Conservation (phyloP, 2,113 vertebrate genomes). For the Acanthochromis polyacanthus region DNA sequence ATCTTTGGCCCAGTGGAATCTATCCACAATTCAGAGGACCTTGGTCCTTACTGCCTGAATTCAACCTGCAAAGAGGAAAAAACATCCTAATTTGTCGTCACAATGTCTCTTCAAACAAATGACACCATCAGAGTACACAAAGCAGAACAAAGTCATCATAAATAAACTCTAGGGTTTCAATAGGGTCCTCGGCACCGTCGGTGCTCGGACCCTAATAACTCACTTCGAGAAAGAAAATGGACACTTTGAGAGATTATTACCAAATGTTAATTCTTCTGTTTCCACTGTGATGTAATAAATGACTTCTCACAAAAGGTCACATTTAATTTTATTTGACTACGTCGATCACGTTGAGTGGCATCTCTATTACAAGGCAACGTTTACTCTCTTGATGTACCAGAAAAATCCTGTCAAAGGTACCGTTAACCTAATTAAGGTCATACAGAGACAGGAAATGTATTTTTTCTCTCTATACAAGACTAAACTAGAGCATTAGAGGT, state of each 20-base stretch:
- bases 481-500: constrained; percentile 88
- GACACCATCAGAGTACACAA: not conserved
- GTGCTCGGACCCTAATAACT: no score
- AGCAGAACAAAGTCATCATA: not conserved
- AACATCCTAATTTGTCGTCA: not conserved
- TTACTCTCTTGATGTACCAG: no score
- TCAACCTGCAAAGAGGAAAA: constrained; percentile 77
- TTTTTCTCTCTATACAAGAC: not conserved
- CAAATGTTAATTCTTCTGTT: not conserved
- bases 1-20: constrained; percentile 82
- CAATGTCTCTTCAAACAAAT: not conserved
- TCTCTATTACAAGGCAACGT: no score
- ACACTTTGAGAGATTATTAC: not conserved
- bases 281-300: not conserved
- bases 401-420: not conserved
- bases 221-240: no score
- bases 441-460: not conserved
- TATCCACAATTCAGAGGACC: constrained; percentile 86
- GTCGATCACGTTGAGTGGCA: no score
- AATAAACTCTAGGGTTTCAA: no score
- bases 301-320: not conserved
- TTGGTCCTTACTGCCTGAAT: constrained; percentile 63
- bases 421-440: not conserved
- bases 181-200: no score
- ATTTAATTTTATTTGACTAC: not conserved